phyloP scores from a whole-genome alignment of 1,140 invertebrate genomes.

The Rhagoletis zephyria region DNA sequence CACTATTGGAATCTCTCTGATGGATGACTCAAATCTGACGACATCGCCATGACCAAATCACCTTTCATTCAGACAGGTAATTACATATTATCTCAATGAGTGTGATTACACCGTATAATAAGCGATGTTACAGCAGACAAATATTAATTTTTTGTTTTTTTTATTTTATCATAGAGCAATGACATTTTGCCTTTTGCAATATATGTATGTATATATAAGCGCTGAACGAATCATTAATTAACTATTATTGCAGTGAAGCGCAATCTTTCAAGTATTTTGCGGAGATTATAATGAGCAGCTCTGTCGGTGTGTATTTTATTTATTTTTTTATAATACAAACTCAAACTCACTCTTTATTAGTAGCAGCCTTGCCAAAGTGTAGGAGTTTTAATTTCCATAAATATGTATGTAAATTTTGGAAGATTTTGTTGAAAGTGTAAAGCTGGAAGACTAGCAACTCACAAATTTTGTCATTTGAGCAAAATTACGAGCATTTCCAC shows the following conservation, averaged over 20 bases:
- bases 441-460: too few species aligned
- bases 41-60: too few species aligned
- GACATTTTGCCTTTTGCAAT: background rate
- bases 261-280: background rate
- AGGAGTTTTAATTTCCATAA: background rate
- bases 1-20: too few species aligned
- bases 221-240: conserved; percentile 10
- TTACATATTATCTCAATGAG: too few species aligned
- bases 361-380: background rate
- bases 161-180: background rate
- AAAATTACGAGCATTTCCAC: too few species aligned
- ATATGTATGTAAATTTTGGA: too few species aligned
- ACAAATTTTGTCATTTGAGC: too few species aligned
- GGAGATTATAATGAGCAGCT: background rate
- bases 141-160: background rate
- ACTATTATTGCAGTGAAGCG: conserved; percentile 14
- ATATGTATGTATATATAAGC: background rate
- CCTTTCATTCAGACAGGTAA: too few species aligned
- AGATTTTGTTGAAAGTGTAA: too few species aligned
- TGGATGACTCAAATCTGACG: too few species aligned
- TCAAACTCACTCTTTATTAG: background rate
- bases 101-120: background rate
- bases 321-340: too few species aligned
- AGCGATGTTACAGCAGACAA: background rate
- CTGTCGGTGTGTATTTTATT: background rate